Evolutionary conservation across 2,113 vertebrate genomes (phyloP), one percentile per base, ranked within the genome.

Genomic region (Onychostruthus taczanowskii): DNA sequence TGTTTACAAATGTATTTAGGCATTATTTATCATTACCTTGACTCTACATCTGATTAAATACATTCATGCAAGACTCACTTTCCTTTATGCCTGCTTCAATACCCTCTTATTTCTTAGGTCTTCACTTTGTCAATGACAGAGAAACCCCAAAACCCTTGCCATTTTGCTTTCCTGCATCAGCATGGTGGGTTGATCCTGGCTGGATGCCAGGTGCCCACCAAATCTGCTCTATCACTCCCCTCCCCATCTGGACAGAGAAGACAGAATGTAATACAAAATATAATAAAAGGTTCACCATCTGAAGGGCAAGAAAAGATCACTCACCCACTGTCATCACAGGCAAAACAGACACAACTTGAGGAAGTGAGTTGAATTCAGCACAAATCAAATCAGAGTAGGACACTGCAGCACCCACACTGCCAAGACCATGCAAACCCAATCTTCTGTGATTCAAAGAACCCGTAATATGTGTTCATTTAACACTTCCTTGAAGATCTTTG

Each of bases 21-120:
- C 81, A 94, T 95, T 95, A 93, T 92, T 91, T 72, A 93, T 92
- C 74, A 55, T 82, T 91, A 97, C 76, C 79, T 97, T 96, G 75
- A 94, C 66, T 82, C 31, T 84, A 39, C 41, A 63, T 90, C 46
- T 94, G 49, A 89, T 81, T 61, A 62, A 92, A 90, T 47, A 58
- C 17, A 62, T 41, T 73, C 9, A 47, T 24, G 69, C 35, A 79
- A 82, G 59, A 55, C 56, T 73, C 0, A 2, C 21, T 91, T 86
- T 67, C 61, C 61, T 69, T 64, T 47, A 59, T 4, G 2, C 53
- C 17, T 27, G 49, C 37, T 66, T 72, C 72, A 86, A 17, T 28
- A 15, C 13, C 10, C 44, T 56, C 58, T 56, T 67, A 70, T 39
- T 11, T 14, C 41, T 47, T n/a, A 47, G 78, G 31, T 31, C 55